Conservation (phyloP, 2,113 vertebrate genomes). For the Thamnaconus septentrionalis region DNA sequence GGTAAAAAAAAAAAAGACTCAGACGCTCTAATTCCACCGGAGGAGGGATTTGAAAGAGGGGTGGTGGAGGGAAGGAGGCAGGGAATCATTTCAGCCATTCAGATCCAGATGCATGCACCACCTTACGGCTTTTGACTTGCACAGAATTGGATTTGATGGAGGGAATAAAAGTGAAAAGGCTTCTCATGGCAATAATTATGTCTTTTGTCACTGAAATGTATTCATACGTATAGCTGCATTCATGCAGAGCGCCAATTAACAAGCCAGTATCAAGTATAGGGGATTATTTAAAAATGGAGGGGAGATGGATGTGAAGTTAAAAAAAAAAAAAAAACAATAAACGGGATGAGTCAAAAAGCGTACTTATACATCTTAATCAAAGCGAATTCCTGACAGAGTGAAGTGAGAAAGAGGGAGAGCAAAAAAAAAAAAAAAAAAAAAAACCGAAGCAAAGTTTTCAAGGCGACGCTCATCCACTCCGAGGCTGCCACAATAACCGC, state of each 20-base stretch:
- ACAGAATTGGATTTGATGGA: slow-evolving; percentile 1
- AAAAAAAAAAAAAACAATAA: not conserved
- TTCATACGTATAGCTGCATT: not conserved
- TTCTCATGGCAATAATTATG: not conserved
- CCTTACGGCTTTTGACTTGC: slow-evolving; percentile 25
- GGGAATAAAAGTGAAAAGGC: slow-evolving; percentile 1
- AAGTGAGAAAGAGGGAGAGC: too few relatives aligned
- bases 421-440: not conserved
- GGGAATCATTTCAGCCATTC: slow-evolving; percentile 9
- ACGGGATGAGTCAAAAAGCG: too few relatives aligned
- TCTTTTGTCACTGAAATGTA: not conserved
- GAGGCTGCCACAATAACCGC: not conserved
- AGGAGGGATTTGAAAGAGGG: slow-evolving; percentile 35
- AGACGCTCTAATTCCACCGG: slow-evolving; percentile 42
- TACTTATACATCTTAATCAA: too few relatives aligned
- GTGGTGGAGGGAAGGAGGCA: slow-evolving; percentile 5
- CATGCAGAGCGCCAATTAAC: not conserved
- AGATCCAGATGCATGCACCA: slow-evolving; percentile 19
- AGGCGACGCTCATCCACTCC: slow-evolving; percentile 11
- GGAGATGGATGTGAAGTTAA: not conserved
- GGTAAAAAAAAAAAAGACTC: slow-evolving; percentile 36
- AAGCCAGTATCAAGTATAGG: too few relatives aligned
- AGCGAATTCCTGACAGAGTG: too few relatives aligned
- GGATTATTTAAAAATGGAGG: not conserved
- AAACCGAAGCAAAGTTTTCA: slow-evolving; percentile 37